Base-by-base conservation (phyloP, 2,113 vertebrate species). In the Romanogobio albipinnatus region DNA sequence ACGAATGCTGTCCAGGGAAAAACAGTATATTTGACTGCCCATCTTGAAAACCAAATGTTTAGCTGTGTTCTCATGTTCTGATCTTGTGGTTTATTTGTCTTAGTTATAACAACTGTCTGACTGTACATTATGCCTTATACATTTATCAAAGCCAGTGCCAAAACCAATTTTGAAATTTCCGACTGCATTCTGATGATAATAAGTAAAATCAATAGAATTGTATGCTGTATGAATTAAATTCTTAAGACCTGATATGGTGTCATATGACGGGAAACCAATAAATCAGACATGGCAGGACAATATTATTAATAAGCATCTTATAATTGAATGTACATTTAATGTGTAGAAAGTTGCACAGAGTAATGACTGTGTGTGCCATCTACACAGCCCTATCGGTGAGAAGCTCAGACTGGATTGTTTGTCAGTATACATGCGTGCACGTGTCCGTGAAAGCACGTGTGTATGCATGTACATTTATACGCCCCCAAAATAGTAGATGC, bases 401-500 rank as follows among this genome's bases (percentile, higher is more conserved):
- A 76, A n/a, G 75, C 29, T 56, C 51, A 77, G 51, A 58, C 75
- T 56, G 5, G 29, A 39, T 36, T 53, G 26, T 47, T 11, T 56
- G 74, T 33, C 36, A 51, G 64, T 82, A 53, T 33, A 81, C 26
- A 66, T 47, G 5, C 49, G 26, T 26, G 13, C 47, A 71, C 49
- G 51, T 71, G 80, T 53, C 33, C 64, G 1, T 66, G 58, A 33
- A 36, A 84, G 26, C 83, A 70, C n/a, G 62, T 58, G 61, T 78
- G 62, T 45, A 10, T 78, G 61, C 51, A 53, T 36, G 19, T 71
- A 71, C 9, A 26, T 49, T 56, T 51, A 15, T 17, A 33, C 49
- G 49, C 74, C 62, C 19, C 80, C 15, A 15, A 71, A 53, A 71
- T 43, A 14, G 5, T 62, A 26, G 77, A 43, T 47, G 1, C 3